Evolutionary conservation across 2,797 vertebrate species (phyloP), one percentile per base, ranked within the genome.

Genomic region (Champsocephalus esox): DNA sequence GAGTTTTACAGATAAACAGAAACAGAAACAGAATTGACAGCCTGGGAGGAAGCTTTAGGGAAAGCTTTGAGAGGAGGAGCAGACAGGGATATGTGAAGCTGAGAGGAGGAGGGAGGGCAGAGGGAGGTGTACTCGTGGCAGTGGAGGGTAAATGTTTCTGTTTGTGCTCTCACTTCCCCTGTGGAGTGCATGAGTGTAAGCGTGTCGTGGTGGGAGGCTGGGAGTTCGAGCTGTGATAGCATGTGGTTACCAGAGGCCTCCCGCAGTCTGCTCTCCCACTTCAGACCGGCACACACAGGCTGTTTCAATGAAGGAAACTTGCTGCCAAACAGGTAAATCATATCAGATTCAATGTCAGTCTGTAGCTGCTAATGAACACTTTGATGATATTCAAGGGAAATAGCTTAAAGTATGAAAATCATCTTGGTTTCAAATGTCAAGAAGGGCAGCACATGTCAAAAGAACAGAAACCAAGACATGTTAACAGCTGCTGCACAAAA

Each of bases 171-270:
- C 88, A 86, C 92, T 89, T 88, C 84, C 83, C 89, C 88, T 87
- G 89, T 84, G 82, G 90, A 90, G 92, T 83, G 89, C 89, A 84
- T 84, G 91, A 91, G 89, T 91, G 90, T 84, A 89, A 89, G 86
- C 70, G 67, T 77, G 86, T 81, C 85, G 74, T 87, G 67, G 91
- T 90, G 79, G 90, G 90, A 91, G 89, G 90, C 86, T 90, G 87
- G 85, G 70, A 82, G 87, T 87, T 88, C 86, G 85, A 91, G 89
- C 92, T 93, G 92, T 91, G 91, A 89, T 82, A 92, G 90, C 93
- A 92, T 93, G 92, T 91, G 93, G 89, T 90, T 86, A 80, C 67
- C 82, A 67, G 74, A 80, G 84, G 84, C 82, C 82, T 89, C 91
- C 87, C 19, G 82, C 87, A 46, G 89, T 73, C 14, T 83, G 67